These are phyloP conservation scores for Haemorhous mexicanus DNA, from an alignment of 2,113 vertebrate genomes.

Conservation along the genomic window DNA sequence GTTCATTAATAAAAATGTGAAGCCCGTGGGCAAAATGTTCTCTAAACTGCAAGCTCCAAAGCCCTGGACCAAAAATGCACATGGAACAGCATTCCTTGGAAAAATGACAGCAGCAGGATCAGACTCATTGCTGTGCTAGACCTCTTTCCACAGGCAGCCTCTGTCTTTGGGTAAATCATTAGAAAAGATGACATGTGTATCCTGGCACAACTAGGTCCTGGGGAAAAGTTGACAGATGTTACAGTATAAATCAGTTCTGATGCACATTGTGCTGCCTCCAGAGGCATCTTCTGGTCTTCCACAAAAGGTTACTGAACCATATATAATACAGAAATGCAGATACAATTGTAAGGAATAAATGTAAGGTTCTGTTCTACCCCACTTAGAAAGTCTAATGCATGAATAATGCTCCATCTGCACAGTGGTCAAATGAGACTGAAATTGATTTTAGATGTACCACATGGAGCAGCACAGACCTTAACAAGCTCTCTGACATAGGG, in stretches of 20 bases:
- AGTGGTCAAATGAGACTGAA: constrained; percentile 62
- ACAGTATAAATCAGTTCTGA: constrained; percentile 64
- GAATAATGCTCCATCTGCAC: constrained; percentile 63
- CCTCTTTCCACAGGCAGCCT: neutral
- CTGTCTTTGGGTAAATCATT: constrained; percentile 54
- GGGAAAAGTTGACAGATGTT: constrained; percentile 69
- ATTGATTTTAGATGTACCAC: constrained; percentile 65
- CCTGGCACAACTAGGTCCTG: constrained; percentile 48
- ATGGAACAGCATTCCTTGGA: neutral
- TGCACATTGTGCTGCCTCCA: constrained; percentile 36
- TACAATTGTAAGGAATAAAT: constrained; percentile 62
- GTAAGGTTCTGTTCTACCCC: constrained; percentile 40
- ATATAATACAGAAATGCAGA: constrained; percentile 60
- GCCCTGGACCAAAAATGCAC: neutral
- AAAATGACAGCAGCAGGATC: neutral
- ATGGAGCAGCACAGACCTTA: constrained; percentile 41
- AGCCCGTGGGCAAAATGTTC: neutral
- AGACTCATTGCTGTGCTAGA: neutral
- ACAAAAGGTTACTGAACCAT: constrained; percentile 61
- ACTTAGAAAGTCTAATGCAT: constrained; percentile 64
- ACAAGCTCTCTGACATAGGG: constrained; percentile 55
- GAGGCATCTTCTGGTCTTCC: constrained; percentile 52
- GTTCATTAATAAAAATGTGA: neutral
- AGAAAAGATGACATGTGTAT: constrained; percentile 58
- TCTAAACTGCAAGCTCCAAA: neutral